Evolutionary conservation across 2,888 invertebrate species (phyloP), one percentile per base, ranked within the genome.

Genomic region (Erebia palarica): DNA sequence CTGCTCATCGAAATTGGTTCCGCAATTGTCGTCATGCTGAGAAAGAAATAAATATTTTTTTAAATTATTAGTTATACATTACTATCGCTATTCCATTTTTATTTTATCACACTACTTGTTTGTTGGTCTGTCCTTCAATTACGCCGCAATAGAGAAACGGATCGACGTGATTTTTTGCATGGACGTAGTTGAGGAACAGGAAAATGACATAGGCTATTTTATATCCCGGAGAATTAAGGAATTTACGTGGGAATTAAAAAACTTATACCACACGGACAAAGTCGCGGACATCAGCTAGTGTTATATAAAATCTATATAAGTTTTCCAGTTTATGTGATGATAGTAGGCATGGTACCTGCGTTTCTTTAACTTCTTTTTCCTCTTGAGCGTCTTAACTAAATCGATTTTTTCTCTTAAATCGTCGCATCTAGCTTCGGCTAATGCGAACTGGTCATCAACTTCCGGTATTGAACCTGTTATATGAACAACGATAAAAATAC

Each of bases 351-450:
- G 11, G 42, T 79, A 91, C 92, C 92, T 92, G 68, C 88, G 82
- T 75, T 88, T 92, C 83, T 89, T 92, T 65, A 88, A 76, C 80
- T 91, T 91, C 74, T 81, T 84, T 83, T 89, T 91, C 73, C 82
- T 84, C 81, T 90, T 92, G 64, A 90, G 82, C 61, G 80, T 79
- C 79, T 90, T 91, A 7, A 92, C 86, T 78, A 88, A 76, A 75
- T 91, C 86, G 70, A 92, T 85, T 85, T 92, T 92, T 59, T 91
- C 87, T 77, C 90, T 88, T 69, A 92, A 85, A 57, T 90, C 85
- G 58, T 88, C 82, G 78, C 93, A 92, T 77, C 89, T 83, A 36
- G 85, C 81, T 81, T 91, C 91, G 13, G 91, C 92, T 76, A 84
- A 71, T 49, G 85, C 78, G 75, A 92, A 91, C 75, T 91, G 87